phyloP scores from a whole-genome alignment of 2,113 vertebrate genomes.

The Hemicordylus capensis region DNA sequence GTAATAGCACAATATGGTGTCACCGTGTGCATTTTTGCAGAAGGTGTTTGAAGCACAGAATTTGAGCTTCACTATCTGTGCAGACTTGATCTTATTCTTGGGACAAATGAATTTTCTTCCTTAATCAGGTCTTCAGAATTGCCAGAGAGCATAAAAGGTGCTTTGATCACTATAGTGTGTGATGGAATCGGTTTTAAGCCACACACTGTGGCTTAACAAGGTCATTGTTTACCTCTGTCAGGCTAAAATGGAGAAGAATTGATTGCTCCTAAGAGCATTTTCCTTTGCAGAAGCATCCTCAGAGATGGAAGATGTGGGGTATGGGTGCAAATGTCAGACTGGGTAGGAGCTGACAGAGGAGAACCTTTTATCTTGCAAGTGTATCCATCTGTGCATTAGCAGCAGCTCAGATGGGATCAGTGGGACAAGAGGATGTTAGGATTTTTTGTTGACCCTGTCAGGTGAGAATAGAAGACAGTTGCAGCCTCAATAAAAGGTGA shows the following conservation, averaged over 20 bases:
- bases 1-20: background rate
- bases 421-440: background rate
- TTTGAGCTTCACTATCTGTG: background rate
- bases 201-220: background rate
- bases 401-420: background rate
- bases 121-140: background rate
- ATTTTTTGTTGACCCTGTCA: background rate
- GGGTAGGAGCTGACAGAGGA: background rate
- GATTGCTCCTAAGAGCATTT: background rate
- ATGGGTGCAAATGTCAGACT: background rate
- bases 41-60: background rate
- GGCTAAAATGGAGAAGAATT: background rate
- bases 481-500: accelerated
- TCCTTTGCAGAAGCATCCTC: background rate
- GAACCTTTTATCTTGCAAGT: background rate
- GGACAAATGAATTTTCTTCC: background rate
- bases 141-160: background rate
- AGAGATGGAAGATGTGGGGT: background rate
- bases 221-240: background rate
- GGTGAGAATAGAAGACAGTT: accelerated
- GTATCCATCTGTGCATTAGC: no score
- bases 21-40: background rate
- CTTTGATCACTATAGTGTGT: background rate
- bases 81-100: background rate
- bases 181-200: background rate